These are phyloP conservation scores for Argyrosomus regius DNA, from an alignment of 2,797 vertebrate species.

Conservation along the genomic window DNA sequence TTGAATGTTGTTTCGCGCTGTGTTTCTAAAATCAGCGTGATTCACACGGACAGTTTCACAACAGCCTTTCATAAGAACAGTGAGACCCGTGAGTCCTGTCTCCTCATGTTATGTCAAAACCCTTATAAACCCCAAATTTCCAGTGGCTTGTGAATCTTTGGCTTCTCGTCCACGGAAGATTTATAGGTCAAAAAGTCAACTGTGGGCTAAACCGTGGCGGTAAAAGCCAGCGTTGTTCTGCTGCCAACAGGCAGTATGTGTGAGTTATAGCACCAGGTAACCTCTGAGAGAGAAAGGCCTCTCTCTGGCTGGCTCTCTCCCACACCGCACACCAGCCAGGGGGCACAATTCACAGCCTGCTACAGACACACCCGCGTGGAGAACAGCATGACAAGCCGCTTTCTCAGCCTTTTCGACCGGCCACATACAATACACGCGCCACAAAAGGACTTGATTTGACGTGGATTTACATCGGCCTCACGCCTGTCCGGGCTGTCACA, in stretches of 20 bases:
- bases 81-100: conserved; percentile 41
- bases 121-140: conserved; percentile 50
- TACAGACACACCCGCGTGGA: conserved; percentile 59
- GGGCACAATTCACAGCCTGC: conserved; percentile 73
- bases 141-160: conserved; percentile 60
- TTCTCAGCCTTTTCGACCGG: conserved; percentile 54
- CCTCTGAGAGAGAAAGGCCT: conserved; percentile 58
- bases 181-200: conserved; percentile 75
- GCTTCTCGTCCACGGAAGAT: conserved; percentile 63
- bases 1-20: conserved; percentile 25
- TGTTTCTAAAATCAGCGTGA: conserved; percentile 40
- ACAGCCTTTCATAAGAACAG: conserved; percentile 55
- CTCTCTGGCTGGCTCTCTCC: conserved; percentile 49
- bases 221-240: conserved; percentile 60
- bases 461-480: conserved; percentile 73
- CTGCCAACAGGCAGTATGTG: conserved; percentile 64
- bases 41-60: conserved; percentile 59
- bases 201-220: conserved; percentile 52
- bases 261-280: conserved; percentile 72
- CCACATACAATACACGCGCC: conserved; percentile 50
- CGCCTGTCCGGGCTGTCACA: conserved; percentile 68
- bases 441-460: conserved; percentile 73
- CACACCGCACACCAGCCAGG: conserved; percentile 59
- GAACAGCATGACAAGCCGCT: conserved; percentile 66
- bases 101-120: conserved; percentile 56